Evolutionary conservation across 2,888 invertebrate genomes (phyloP).

Genomic region (Sarcophaga caerulescens): DNA sequence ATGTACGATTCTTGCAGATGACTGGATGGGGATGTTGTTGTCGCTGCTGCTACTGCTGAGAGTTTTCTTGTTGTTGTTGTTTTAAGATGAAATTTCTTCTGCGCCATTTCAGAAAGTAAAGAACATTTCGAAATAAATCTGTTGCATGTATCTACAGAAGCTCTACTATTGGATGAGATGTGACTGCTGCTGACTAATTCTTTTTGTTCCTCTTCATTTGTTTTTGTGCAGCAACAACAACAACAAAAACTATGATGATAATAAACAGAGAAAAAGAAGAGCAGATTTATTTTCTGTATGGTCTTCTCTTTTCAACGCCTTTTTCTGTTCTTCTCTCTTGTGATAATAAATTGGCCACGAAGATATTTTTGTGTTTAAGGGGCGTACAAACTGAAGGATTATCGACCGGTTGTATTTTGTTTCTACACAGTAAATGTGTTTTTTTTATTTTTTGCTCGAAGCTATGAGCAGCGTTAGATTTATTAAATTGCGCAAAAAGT

Average conservation of each 20-base stretch:
- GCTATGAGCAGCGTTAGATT: background rate
- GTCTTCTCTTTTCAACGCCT: slow-evolving; percentile 59
- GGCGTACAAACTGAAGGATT: slow-evolving; percentile 44
- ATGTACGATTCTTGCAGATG: background rate
- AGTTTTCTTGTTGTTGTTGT: slow-evolving; percentile 11
- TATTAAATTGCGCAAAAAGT: too few relatives aligned
- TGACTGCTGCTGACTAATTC: slow-evolving; percentile 51
- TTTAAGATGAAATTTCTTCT: slow-evolving; percentile 29
- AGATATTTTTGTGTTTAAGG: slow-evolving; percentile 35
- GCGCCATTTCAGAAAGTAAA: background rate
- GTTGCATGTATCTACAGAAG: slow-evolving; percentile 50
- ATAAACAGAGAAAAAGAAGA: slow-evolving; percentile 10
- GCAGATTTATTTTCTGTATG: slow-evolving; percentile 48
- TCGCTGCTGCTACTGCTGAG: slow-evolving; percentile 34
- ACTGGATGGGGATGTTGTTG: slow-evolving; percentile 45
- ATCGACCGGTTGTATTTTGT: slow-evolving; percentile 28
- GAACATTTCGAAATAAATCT: slow-evolving; percentile 40
- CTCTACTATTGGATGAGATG: slow-evolving; percentile 59
- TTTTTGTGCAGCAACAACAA: slow-evolving; percentile 18
- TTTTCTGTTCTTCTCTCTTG: slow-evolving; percentile 39
- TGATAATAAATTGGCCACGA: slow-evolving; percentile 53
- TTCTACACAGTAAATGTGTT: background rate
- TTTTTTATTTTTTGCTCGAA: background rate
- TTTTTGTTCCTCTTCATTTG: slow-evolving; percentile 30
- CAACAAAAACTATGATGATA: slow-evolving; percentile 1